Evolutionary conservation across 2,888 invertebrate species (phyloP).

Genomic region (Drepana falcataria): DNA sequence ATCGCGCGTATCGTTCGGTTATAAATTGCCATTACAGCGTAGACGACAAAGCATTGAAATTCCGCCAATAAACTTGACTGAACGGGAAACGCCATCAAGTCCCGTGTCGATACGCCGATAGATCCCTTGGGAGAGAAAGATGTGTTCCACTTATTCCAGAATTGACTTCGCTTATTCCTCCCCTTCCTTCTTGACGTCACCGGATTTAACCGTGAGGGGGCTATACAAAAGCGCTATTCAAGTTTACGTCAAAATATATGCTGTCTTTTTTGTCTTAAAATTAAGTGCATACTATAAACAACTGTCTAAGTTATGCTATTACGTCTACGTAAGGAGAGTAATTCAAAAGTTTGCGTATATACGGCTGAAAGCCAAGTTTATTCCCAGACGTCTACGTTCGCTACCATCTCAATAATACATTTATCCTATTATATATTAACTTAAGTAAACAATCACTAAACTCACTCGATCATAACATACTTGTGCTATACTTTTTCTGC

Average conservation of each 20-base stretch:
- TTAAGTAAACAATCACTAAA: not conserved
- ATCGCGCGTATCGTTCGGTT: constrained; percentile 34
- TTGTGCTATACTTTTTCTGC: too few relatives aligned
- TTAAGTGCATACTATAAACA: constrained; percentile 13
- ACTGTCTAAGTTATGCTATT: not conserved
- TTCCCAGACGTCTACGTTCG: not conserved
- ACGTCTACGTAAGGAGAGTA: not conserved
- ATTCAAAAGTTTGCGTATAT: not conserved
- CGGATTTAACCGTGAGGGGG: constrained; percentile 24
- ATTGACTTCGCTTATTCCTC: constrained; percentile 50
- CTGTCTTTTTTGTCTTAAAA: constrained; percentile 9
- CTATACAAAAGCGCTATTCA: constrained; percentile 4
- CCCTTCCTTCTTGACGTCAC: constrained; percentile 30
- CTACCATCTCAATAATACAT: not conserved
- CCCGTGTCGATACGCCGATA: constrained; percentile 53
- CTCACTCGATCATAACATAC: not conserved
- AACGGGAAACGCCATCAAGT: constrained; percentile 42
- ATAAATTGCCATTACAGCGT: constrained; percentile 53
- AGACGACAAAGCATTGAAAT: constrained; percentile 59
- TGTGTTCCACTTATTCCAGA: constrained; percentile 56
- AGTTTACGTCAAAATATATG: too few relatives aligned
- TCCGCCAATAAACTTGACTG: constrained; percentile 60
- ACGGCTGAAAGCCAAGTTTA: not conserved
- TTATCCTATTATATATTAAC: not conserved
- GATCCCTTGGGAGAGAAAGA: constrained; percentile 52